Conservation (phyloP, 2,888 invertebrate species). For the Plebejus argus region DNA sequence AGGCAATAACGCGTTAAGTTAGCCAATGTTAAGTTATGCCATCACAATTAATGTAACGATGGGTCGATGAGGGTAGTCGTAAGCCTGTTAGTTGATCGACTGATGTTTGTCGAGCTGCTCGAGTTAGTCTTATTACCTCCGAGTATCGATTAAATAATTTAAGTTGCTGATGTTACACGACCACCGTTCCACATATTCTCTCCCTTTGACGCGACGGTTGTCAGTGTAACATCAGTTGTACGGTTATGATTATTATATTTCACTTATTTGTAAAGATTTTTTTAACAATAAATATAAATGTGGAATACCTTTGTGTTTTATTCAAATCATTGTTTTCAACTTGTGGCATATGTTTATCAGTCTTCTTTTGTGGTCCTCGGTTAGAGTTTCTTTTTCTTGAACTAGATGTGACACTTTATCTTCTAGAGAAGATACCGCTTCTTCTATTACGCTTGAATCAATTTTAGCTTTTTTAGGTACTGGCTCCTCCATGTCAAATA, state of each 20-base stretch:
- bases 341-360: conserved; percentile 56
- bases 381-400: conserved; percentile 52
- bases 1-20: conserved; percentile 68
- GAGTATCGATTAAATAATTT: conserved; percentile 79
- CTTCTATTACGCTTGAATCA: conserved; percentile 49
- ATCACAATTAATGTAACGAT: conserved; percentile 71
- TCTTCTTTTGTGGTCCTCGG: conserved; percentile 51
- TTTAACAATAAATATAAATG: conserved; percentile 81
- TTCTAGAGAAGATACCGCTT: conserved; percentile 57
- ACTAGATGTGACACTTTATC: conserved; percentile 51
- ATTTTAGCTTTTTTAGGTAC: conserved; percentile 60
- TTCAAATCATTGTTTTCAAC: conserved; percentile 54
- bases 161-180: conserved; percentile 65
- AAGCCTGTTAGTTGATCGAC: conserved; percentile 57
- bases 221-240: conserved; percentile 64
- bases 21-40: conserved; percentile 74
- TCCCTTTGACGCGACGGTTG: conserved; percentile 38
- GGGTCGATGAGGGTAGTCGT: conserved; percentile 58
- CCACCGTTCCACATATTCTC: conserved; percentile 40
- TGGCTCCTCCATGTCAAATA: conserved; percentile 50
- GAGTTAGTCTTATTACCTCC: conserved; percentile 79
- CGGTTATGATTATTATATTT: conserved; percentile 75
- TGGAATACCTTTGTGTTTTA: conserved; percentile 69
- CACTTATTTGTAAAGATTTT: conserved; percentile 80
- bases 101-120: conserved; percentile 73